A percentile compares a stretch with the other conserved stretches of the same genome.
These are phyloP conservation scores for Kryptolebias ocellatus DNA, from an alignment of 2,797 vertebrate genomes.

Conservation along the genomic window DNA sequence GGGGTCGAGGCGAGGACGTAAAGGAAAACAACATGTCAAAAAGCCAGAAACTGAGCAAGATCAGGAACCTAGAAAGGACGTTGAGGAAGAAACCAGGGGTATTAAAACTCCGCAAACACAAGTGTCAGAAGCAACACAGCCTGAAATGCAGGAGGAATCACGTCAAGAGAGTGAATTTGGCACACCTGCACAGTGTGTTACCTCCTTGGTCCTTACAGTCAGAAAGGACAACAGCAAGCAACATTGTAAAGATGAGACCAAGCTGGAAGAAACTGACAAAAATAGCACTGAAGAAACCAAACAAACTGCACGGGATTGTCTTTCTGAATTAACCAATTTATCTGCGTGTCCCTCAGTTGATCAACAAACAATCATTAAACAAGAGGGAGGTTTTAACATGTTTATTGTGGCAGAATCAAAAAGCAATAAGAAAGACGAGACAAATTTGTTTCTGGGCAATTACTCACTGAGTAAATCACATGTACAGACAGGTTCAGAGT, in stretches of 20 bases:
- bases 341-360: background rate
- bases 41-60: constrained; percentile 22
- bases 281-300: constrained; percentile 13
- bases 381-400: background rate
- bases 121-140: background rate
- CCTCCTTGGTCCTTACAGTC: constrained; percentile 7
- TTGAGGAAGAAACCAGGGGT: constrained; percentile 9
- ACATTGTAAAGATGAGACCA: constrained; percentile 2
- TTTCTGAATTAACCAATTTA: background rate
- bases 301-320: background rate
- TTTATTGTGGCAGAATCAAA: constrained; percentile 15
- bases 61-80: constrained; percentile 37
- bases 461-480: constrained; percentile 25
- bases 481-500: constrained; percentile 7
- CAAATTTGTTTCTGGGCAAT: constrained; percentile 17
- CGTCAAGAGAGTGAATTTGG: background rate
- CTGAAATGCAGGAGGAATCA: constrained; percentile 24
- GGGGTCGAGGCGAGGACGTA: constrained; percentile 66
- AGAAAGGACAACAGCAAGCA: constrained; percentile 8
- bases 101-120: constrained; percentile 15
- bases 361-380: background rate
- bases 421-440: background rate
- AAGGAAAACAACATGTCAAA: constrained; percentile 29
- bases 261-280: background rate
- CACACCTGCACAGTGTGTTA: background rate